Evolutionary conservation across 2,888 invertebrate species (phyloP).

Genomic region (Drosophila phalerata): DNA sequence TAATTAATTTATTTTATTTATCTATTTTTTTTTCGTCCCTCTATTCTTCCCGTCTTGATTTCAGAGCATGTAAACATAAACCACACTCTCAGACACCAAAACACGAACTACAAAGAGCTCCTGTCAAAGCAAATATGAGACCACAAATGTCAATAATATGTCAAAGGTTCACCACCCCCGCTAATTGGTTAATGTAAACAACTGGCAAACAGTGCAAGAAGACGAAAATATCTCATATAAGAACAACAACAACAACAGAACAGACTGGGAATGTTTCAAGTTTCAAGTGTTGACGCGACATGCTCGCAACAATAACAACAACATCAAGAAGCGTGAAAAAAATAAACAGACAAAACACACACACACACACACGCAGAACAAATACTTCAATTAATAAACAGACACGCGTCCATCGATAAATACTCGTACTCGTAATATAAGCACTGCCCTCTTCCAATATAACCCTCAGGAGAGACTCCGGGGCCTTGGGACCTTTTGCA

Average conservation of each 20-base stretch:
- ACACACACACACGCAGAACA: slow-evolving; percentile 62
- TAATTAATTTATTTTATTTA: too few relatives aligned
- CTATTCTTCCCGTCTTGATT: neutral
- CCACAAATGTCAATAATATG: slow-evolving; percentile 71
- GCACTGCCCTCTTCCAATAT: slow-evolving; percentile 42
- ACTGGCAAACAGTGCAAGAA: slow-evolving; percentile 43
- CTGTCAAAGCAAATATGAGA: slow-evolving; percentile 74
- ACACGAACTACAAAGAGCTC: slow-evolving; percentile 21
- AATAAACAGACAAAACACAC: slow-evolving; percentile 49
- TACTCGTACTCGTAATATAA: slow-evolving; percentile 42
- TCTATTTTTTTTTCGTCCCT: too few relatives aligned
- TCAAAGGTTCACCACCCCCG: slow-evolving; percentile 75
- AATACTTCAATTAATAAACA: slow-evolving; percentile 82
- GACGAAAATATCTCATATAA: slow-evolving; percentile 44
- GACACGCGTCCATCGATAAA: slow-evolving; percentile 81
- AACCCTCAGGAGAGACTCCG: slow-evolving; percentile 43
- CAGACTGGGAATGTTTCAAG: slow-evolving; percentile 67
- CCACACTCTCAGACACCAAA: slow-evolving; percentile 13
- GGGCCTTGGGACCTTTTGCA: slow-evolving; percentile 34
- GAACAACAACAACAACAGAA: slow-evolving; percentile 29
- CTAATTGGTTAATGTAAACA: slow-evolving; percentile 82
- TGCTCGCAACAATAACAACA: slow-evolving; percentile 56
- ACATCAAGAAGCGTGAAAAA: slow-evolving; percentile 30
- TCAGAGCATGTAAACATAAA: slow-evolving; percentile 15
- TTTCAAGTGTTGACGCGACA: slow-evolving; percentile 79